Evolutionary conservation across 2,113 vertebrate genomes (phyloP).

Genomic region (Calypte anna): DNA sequence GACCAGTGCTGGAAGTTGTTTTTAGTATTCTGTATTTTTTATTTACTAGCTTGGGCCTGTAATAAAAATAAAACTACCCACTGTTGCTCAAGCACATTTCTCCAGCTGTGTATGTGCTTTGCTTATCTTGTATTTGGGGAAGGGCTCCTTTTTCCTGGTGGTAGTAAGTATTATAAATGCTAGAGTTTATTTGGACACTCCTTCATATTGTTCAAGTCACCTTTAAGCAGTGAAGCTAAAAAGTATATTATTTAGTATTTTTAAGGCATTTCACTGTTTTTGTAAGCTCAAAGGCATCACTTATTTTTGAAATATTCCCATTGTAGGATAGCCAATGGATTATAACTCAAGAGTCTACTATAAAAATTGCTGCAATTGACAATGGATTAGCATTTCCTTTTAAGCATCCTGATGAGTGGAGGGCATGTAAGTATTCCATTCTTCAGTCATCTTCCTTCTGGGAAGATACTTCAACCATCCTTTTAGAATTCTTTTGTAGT

Average conservation of each 20-base stretch:
- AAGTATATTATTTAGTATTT: background rate
- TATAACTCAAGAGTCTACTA: slow-evolving; percentile 75
- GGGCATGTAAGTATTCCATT: slow-evolving; percentile 83
- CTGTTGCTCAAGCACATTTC: background rate
- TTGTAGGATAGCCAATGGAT: slow-evolving; percentile 82
- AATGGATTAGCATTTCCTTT: slow-evolving; percentile 98
- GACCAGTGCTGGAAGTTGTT: background rate
- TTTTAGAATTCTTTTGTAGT: background rate
- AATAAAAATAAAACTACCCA: background rate
- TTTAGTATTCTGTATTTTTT: background rate
- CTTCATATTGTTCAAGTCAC: background rate
- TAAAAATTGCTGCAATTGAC: slow-evolving; percentile 96
- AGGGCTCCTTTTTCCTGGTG: background rate
- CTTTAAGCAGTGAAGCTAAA: background rate
- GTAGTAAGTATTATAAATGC: background rate
- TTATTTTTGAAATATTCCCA: background rate
- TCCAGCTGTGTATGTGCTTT: background rate
- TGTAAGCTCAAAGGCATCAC: background rate
- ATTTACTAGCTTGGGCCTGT: background rate
- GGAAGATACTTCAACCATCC: background rate
- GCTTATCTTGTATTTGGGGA: background rate
- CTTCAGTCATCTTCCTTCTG: background rate
- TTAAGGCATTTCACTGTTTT: background rate
- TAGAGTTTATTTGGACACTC: background rate
- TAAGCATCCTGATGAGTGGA: slow-evolving; percentile 98